Percentiles rank a stretch among this genome's conserved stretches.
Conservation (phyloP, 1,140 invertebrate species). For the Myzus persicae region DNA sequence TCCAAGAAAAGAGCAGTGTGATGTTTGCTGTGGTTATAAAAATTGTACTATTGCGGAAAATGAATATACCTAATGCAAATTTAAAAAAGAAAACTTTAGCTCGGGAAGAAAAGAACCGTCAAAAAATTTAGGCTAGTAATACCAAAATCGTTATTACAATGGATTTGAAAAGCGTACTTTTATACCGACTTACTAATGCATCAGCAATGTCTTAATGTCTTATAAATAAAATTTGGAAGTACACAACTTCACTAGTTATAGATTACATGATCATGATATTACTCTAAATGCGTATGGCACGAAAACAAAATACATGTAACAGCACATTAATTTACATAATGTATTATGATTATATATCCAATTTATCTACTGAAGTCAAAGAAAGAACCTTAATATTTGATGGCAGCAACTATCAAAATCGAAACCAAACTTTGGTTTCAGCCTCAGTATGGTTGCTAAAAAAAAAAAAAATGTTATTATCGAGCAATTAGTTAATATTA, state of each 20-base stretch:
- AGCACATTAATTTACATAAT: conserved; percentile 61
- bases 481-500: too few species aligned
- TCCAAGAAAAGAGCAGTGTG: conserved; percentile 52
- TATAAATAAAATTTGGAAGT: conserved; percentile 62
- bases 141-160: conserved; percentile 56
- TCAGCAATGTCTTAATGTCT: conserved; percentile 61
- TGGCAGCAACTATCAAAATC: conserved; percentile 61
- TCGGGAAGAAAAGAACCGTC: conserved; percentile 51
- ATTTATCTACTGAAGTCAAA: conserved; percentile 43
- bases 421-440: conserved; percentile 63
- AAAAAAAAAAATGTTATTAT: conserved; percentile 41
- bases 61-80: conserved; percentile 46
- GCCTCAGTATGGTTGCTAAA: conserved; percentile 64
- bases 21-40: conserved; percentile 48
- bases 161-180: conserved; percentile 58
- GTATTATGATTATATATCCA: conserved; percentile 51
- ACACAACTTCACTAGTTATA: conserved; percentile 62
- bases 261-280: conserved; percentile 61
- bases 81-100: conserved; percentile 53
- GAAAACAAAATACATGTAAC: conserved; percentile 62
- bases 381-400: conserved; percentile 60
- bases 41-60: conserved; percentile 41
- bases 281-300: conserved; percentile 63
- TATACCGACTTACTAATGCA: conserved; percentile 60
- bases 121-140: conserved; percentile 56